phyloP scores from a whole-genome alignment of 2,113 vertebrate genomes.

The Syrrhaptes paradoxus region DNA sequence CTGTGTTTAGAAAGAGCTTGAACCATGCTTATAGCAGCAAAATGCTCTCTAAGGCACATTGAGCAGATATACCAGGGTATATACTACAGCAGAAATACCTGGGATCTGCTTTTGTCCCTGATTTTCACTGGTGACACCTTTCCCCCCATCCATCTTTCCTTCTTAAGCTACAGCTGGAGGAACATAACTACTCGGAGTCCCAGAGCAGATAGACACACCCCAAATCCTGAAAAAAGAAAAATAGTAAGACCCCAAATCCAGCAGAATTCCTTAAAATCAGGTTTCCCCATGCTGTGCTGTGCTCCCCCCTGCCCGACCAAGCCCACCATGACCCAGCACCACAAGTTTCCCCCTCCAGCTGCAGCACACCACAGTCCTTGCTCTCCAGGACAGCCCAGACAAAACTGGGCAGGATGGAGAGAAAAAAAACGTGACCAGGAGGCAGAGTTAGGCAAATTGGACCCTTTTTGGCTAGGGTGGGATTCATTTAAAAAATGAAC shows the following conservation, averaged over 20 bases:
- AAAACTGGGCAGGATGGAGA: not conserved
- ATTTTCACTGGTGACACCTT: not conserved
- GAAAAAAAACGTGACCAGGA: not conserved
- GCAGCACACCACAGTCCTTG: accelerated
- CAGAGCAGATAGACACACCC: not conserved
- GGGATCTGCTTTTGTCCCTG: not conserved
- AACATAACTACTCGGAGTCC: not conserved
- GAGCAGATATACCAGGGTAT: not conserved
- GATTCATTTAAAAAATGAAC: not conserved
- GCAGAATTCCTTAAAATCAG: not conserved
- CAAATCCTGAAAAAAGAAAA: not conserved
- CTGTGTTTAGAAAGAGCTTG: not conserved
- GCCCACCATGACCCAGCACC: accelerated
- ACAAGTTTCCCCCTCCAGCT: accelerated
- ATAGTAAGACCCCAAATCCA: not conserved
- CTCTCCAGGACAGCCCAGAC: not conserved
- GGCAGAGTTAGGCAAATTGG: not conserved
- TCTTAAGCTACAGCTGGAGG: not conserved
- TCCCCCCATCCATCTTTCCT: not conserved
- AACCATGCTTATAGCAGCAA: not conserved
- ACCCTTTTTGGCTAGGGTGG: not conserved
- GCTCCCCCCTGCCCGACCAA: not conserved
- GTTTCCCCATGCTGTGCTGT: not conserved
- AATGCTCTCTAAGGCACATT: not conserved
- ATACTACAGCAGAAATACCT: not conserved